These are phyloP conservation scores for Papilio elwesi DNA, from an alignment of 2,888 invertebrate genomes.

Conservation along the genomic window DNA sequence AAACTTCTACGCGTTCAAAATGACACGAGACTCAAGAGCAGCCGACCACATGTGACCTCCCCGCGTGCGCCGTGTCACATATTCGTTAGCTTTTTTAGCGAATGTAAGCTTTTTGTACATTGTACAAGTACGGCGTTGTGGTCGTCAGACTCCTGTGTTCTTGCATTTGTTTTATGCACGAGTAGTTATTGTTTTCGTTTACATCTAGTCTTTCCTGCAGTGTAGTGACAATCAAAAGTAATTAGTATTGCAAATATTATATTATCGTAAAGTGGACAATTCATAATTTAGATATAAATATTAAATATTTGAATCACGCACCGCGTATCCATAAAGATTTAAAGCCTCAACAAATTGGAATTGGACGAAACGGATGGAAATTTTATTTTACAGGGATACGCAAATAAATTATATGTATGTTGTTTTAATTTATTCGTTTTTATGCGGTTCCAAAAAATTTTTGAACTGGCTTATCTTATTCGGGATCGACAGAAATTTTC, in stretches of 20 bases:
- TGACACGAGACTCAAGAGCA: too few species aligned
- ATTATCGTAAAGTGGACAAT: not conserved
- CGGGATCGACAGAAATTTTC: not conserved
- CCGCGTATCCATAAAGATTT: slow-evolving; percentile 12
- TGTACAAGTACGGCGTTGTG: too few species aligned
- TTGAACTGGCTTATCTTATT: not conserved
- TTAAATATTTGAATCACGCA: slow-evolving; percentile 25
- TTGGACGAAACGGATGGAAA: slow-evolving; percentile 29
- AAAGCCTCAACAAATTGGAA: slow-evolving; percentile 30
- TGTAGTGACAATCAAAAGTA: too few species aligned
- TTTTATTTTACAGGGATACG: slow-evolving; percentile 46
- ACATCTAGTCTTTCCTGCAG: too few species aligned
- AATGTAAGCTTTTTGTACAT: too few species aligned
- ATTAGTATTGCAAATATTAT: not conserved
- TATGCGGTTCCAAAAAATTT: not conserved
- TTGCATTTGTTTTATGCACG: too few species aligned
- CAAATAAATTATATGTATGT: slow-evolving; percentile 48
- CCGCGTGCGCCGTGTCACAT: too few species aligned
- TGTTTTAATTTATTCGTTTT: slow-evolving; percentile 41
- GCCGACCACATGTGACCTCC: too few species aligned
- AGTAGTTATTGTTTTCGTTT: too few species aligned
- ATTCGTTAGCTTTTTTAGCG: too few species aligned
- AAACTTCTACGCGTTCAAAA: too few species aligned
- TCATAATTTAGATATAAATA: slow-evolving; percentile 13
- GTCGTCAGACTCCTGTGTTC: too few species aligned